Percentiles rank a stretch among this genome's conserved stretches.
These are phyloP conservation scores for Mola mola DNA, from an alignment of 2,113 vertebrate genomes.

Conservation along the genomic window DNA sequence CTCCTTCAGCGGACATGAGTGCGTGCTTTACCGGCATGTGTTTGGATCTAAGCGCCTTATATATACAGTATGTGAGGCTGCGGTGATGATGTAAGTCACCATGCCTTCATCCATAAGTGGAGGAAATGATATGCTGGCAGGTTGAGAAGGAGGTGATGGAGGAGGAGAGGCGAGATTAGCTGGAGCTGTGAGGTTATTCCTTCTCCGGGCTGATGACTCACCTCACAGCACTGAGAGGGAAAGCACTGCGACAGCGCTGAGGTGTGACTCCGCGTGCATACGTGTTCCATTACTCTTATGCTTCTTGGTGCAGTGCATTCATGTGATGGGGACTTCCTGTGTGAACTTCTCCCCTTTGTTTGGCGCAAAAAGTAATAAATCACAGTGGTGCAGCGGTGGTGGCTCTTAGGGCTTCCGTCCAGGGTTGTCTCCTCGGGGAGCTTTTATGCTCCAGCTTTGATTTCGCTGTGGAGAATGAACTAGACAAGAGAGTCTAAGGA, in stretches of 20 bases:
- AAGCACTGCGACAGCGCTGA: conserved; percentile 80
- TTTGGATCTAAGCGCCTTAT: conserved; percentile 46
- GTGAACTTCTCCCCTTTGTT: conserved; percentile 76
- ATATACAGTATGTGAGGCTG: conserved; percentile 51
- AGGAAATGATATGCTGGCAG: conserved; percentile 77
- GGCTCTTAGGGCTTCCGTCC: conserved; percentile 73
- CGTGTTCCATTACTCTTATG: conserved; percentile 61
- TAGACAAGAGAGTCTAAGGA: conserved; percentile 65
- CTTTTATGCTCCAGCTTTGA: conserved; percentile 72
- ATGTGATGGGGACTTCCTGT: conserved; percentile 77
- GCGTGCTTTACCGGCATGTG: conserved; percentile 21
- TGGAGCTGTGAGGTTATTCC: conserved; percentile 70
- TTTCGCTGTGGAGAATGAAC: conserved; percentile 56
- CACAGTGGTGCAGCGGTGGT: conserved; percentile 70
- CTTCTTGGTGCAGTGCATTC: conserved; percentile 79
- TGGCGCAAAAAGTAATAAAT: conserved; percentile 79
- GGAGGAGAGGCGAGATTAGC: conserved; percentile 71
- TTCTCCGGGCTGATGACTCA: conserved; percentile 80
- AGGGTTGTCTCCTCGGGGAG: conserved; percentile 71
- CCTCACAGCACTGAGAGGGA: conserved; percentile 74
- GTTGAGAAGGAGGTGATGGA: conserved; percentile 58
- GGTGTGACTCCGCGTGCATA: conserved; percentile 62
- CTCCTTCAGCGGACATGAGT: conserved; percentile 4
- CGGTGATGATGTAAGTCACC: conserved; percentile 64
- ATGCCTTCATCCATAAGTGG: conserved; percentile 67